Percentiles rank a stretch among this genome's conserved stretches.
Evolutionary conservation across 2,113 vertebrate species (phyloP).

Genomic region (Lophochroa leadbeateri): DNA sequence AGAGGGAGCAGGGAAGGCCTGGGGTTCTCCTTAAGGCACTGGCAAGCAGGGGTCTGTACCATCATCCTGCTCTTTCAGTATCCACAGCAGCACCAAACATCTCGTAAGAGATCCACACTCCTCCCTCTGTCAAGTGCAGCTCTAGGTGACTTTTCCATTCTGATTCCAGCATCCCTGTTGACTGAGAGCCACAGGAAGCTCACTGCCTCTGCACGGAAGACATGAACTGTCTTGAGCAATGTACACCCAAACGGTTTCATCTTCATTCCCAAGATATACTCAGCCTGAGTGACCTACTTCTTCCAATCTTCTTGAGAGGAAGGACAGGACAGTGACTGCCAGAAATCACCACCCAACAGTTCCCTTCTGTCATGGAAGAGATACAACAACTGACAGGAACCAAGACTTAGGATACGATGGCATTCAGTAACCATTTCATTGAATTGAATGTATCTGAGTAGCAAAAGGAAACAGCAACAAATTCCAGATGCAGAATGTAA

Average conservation of each 20-base stretch:
- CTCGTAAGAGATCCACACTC: neutral
- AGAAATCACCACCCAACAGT: neutral
- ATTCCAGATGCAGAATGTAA: slow-evolving; percentile 68
- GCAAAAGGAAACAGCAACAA: slow-evolving; percentile 61
- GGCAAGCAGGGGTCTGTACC: neutral
- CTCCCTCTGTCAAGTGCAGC: neutral
- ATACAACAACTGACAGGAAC: neutral
- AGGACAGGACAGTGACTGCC: neutral
- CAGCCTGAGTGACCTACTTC: neutral
- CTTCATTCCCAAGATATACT: neutral
- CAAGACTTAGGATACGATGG: neutral
- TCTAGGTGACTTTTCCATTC: neutral
- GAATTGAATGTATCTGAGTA: slow-evolving; percentile 12
- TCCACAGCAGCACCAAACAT: neutral
- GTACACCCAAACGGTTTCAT: neutral
- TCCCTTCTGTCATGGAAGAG: neutral
- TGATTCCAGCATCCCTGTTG: neutral
- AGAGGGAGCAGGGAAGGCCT: neutral
- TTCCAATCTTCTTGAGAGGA: neutral
- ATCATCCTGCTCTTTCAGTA: neutral
- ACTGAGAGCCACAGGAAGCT: neutral
- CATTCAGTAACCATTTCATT: neutral
- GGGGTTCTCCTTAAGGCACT: neutral
- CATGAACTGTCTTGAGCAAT: fast-evolving
- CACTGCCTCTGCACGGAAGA: neutral